A percentile compares a stretch with the other conserved stretches of the same genome.
Conservation (phyloP, 1,140 invertebrate genomes). For the Meloidogyne exigua region DNA sequence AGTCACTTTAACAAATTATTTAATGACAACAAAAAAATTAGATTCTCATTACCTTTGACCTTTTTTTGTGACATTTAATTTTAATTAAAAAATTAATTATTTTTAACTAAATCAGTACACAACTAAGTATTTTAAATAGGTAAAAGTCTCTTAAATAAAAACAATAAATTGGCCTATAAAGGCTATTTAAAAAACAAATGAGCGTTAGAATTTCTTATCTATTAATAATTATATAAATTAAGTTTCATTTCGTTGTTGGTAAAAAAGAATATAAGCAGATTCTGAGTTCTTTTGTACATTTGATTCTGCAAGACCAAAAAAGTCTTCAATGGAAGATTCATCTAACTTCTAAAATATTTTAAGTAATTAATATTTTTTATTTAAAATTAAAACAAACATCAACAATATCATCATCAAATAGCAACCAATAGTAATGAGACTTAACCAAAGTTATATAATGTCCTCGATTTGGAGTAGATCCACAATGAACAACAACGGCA, state of each 20-base stretch:
- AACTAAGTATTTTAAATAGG: no score
- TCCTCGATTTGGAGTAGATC: constrained; percentile 94
- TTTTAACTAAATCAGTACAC: no score
- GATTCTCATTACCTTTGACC: no score
- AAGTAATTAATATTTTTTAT: neutral
- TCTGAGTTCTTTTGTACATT: constrained; percentile 87
- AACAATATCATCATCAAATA: constrained; percentile 99
- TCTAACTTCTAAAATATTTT: constrained; percentile 83
- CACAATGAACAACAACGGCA: constrained; percentile 97
- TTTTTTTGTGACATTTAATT: no score
- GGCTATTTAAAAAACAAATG: neutral
- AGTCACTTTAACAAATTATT: no score
- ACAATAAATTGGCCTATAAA: no score
- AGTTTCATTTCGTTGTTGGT: constrained; percentile 71
- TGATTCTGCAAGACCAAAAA: constrained; percentile 84
- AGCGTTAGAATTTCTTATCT: constrained; percentile 14
- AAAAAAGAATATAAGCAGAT: constrained; percentile 98
- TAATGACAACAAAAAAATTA: no score
- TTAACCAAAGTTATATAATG: constrained; percentile 99
- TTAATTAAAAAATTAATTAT: no score
- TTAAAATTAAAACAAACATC: constrained; percentile 75
- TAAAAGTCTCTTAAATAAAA: no score
- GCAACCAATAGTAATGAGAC: constrained; percentile 95
- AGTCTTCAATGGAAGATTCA: constrained; percentile 95
- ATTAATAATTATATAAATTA: neutral